Percentiles rank a stretch among this genome's conserved stretches.
Evolutionary conservation across 2,888 invertebrate species (phyloP).

Genomic region (Dryomyza anilis): DNA sequence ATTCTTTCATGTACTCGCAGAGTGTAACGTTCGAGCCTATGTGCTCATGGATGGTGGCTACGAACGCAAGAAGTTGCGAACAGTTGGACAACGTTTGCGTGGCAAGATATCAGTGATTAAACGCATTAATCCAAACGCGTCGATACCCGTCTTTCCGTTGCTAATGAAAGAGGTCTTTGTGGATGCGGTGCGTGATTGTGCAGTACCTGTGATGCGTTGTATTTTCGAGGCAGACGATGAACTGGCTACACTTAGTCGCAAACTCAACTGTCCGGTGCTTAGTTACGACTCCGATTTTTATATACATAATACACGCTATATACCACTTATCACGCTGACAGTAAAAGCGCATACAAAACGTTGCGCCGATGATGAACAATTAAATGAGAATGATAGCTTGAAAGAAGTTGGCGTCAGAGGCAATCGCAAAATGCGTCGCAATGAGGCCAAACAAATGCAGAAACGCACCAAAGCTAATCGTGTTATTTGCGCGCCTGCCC

Average conservation of each 20-base stretch:
- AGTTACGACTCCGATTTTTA: constrained; percentile 96
- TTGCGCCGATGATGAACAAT: neutral
- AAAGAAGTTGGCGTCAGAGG: too few relatives aligned
- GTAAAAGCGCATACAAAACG: constrained; percentile 60
- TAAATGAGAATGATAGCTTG: neutral
- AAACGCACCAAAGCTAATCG: constrained; percentile 51
- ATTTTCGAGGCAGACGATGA: constrained; percentile 90
- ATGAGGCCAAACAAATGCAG: constrained; percentile 51
- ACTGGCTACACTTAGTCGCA: constrained; percentile 79
- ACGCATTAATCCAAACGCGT: constrained; percentile 65
- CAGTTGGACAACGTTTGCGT: constrained; percentile 66
- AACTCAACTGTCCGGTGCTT: constrained; percentile 81
- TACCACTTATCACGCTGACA: constrained; percentile 75
- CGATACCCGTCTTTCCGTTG: constrained; percentile 73
- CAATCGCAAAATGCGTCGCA: constrained; percentile 40
- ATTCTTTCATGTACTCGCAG: constrained; percentile 73
- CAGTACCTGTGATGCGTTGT: constrained; percentile 73
- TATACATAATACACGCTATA: constrained; percentile 81
- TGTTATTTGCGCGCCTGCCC: constrained; percentile 44
- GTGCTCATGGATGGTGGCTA: constrained; percentile 83
- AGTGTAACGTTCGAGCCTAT: constrained; percentile 74
- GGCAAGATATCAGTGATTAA: constrained; percentile 68
- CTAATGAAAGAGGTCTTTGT: constrained; percentile 76
- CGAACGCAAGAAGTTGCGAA: constrained; percentile 73
- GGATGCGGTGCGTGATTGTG: constrained; percentile 70